Base-by-base conservation (phyloP, 2,888 invertebrate species). In the Acrobasis suavella region DNA sequence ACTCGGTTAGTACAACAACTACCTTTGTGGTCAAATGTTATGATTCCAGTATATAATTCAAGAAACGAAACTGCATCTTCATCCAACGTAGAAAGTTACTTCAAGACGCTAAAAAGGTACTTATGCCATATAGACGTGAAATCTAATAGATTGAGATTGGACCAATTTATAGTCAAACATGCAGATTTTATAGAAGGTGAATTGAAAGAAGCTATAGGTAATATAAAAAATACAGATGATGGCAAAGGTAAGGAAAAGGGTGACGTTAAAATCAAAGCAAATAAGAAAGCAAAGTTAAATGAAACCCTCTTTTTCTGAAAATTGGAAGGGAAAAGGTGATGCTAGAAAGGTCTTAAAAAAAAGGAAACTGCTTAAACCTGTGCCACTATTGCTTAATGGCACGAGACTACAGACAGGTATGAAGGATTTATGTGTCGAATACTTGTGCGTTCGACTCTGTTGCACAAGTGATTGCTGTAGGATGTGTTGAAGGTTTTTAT, bases 241-340 rank as follows among this genome's bases (percentile, higher is more conserved):
- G 5, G 5, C 9, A 49, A 49, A 12, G 8, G n/a, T 49, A 7
- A 49, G n/a, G 8, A 49, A 49, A 49, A 49, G 49, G 14, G 22
- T 22, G 22, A 22, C 22, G 22, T 22, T 22, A 49, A 49, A 49
- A n/a, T n/a, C n/a, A 12, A 49, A 49, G 14, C n/a, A 49, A 49
- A 49, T 7, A n/a, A 49, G 49, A 49, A n/a, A n/a, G 12, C 49
- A 49, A 49, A 49, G 49, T n/a, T 49, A 8, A 49, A 49, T 49
- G 2, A 49, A n/a, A n/a, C 49, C 49, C 8, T 49, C 49, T 49
- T n/a, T 49, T 12, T 12, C n/a, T n/a, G 49, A 49, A 49, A 49
- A 49, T 49, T 49, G 49, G 49, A 49, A 49, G 49, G 49, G 49
- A n/a, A n/a, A n/a, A 49, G 49, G 49, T 49, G n/a, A 49, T 12